Percentiles rank a stretch among this genome's conserved stretches.
phyloP scores from a whole-genome alignment of 2,113 vertebrate species.

The Xenopus borealis region DNA sequence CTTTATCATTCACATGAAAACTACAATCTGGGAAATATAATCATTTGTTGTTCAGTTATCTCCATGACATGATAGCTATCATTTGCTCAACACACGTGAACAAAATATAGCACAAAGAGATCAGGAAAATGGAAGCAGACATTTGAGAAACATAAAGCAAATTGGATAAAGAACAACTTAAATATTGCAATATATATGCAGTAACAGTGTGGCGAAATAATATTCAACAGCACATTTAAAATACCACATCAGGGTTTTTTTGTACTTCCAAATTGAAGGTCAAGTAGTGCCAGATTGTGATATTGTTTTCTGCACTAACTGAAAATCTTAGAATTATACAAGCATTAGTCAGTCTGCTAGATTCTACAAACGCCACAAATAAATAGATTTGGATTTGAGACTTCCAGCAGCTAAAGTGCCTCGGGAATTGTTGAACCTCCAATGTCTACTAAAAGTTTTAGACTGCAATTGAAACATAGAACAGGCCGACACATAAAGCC shows the following conservation, averaged over 20 bases:
- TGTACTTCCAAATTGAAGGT: conserved; percentile 16
- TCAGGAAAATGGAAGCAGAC: too few relatives aligned
- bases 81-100: too few relatives aligned
- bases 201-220: conserved; percentile 1
- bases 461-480: conserved; percentile 16
- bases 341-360: neutral
- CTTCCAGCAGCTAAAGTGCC: conserved; percentile 3
- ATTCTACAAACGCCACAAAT: neutral
- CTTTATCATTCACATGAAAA: too few relatives aligned
- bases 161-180: neutral
- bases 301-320: conserved; percentile 10
- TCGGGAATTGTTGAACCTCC: conserved; percentile 13
- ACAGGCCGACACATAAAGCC: conserved; percentile 75
- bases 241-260: conserved; percentile 20
- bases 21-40: too few relatives aligned
- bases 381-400: conserved; percentile 3
- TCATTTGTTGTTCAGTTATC: too few relatives aligned
- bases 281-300: conserved; percentile 18
- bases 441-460: conserved; percentile 16
- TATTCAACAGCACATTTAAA: conserved; percentile 6
- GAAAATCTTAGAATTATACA: conserved; percentile 20
- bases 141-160: neutral
- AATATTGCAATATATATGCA: neutral
- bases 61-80: too few relatives aligned
- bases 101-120: too few relatives aligned